Evolutionary conservation across 2,797 vertebrate species (phyloP).

Genomic region (Emys orbicularis): DNA sequence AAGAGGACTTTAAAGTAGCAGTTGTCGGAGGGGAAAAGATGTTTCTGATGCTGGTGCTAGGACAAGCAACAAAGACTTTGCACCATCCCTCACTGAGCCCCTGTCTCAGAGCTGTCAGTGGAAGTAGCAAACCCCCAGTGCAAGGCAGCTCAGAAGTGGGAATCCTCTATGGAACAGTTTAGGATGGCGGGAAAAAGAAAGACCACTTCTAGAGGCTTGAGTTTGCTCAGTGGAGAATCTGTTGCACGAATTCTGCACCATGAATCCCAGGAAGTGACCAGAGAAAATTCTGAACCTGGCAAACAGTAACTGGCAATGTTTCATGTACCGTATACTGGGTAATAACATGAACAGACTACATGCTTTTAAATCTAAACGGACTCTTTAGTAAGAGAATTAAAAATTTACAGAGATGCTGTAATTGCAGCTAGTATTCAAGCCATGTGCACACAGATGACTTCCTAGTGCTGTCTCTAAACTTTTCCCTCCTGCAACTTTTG

Average conservation of each 20-base stretch:
- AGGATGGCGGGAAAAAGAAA: background rate
- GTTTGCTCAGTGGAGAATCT: background rate
- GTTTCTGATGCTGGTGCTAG: slow-evolving; percentile 11
- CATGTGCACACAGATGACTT: background rate
- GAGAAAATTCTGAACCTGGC: background rate
- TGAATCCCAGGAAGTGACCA: background rate
- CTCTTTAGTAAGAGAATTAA: background rate
- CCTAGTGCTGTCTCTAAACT: background rate
- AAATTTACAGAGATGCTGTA: background rate
- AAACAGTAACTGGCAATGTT: background rate
- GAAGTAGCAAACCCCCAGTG: background rate
- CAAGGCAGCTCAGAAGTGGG: background rate
- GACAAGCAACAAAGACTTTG: slow-evolving; percentile 10
- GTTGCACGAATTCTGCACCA: slow-evolving; percentile 17
- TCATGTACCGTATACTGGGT: background rate
- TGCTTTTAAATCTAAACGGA: background rate
- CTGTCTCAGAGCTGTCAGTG: background rate
- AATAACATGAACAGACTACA: background rate
- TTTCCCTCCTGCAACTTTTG: background rate
- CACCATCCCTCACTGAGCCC: background rate
- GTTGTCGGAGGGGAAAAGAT: slow-evolving; percentile 26
- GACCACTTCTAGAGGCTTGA: background rate
- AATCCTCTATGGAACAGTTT: background rate
- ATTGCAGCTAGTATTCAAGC: background rate
- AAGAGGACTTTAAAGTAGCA: slow-evolving; percentile 27